Conservation (phyloP, 2,888 invertebrate species). For the Sesia apiformis region DNA sequence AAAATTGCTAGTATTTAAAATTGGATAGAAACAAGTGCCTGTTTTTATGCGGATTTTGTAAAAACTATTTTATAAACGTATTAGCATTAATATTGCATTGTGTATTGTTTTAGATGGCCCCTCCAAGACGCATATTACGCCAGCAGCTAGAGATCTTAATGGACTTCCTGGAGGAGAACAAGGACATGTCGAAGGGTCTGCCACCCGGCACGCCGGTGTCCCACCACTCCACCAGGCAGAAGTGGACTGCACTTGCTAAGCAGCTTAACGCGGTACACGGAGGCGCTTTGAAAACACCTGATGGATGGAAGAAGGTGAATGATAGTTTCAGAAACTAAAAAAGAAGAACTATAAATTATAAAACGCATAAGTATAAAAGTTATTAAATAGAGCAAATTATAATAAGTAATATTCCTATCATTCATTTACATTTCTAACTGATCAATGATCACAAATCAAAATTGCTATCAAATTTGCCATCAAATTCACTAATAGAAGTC, state of each 20-base stretch:
- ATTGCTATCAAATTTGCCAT: too few relatives aligned
- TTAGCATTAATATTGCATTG: neutral
- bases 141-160: slow-evolving; percentile 50
- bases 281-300: slow-evolving; percentile 47
- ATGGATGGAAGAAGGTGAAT: slow-evolving; percentile 55
- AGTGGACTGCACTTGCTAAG: slow-evolving; percentile 49
- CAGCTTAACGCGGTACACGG: slow-evolving; percentile 45
- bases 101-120: slow-evolving; percentile 43
- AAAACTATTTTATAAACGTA: too few relatives aligned
- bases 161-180: slow-evolving; percentile 50
- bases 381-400: too few relatives aligned
- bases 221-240: slow-evolving; percentile 39
- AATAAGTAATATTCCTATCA: too few relatives aligned
- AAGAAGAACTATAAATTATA: neutral
- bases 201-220: slow-evolving; percentile 30
- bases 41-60: too few relatives aligned
- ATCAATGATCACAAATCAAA: too few relatives aligned
- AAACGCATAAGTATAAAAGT: too few relatives aligned
- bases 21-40: too few relatives aligned
- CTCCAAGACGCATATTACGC: slow-evolving; percentile 49
- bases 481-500: too few relatives aligned
- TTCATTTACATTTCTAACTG: too few relatives aligned
- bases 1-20: neutral
- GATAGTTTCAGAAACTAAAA: neutral
- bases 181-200: slow-evolving; percentile 43